Evolutionary conservation across 2,888 invertebrate species (phyloP).

Genomic region (Euzetes globulus): DNA sequence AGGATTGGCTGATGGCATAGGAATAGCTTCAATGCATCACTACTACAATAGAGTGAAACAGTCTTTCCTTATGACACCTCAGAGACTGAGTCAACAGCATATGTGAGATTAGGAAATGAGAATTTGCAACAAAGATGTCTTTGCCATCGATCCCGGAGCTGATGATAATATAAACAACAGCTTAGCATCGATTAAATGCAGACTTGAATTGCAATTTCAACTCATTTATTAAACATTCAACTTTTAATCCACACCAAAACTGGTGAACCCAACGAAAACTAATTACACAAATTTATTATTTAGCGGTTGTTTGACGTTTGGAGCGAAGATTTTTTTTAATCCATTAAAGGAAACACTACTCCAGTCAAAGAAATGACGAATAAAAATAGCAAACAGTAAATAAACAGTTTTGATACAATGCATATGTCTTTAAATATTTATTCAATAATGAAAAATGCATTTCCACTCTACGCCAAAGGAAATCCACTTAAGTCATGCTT

Average conservation of each 20-base stretch:
- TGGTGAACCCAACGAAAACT: neutral
- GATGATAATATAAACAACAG: conserved; percentile 24
- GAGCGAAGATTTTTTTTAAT: neutral
- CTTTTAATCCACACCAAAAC: neutral
- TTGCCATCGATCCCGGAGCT: neutral
- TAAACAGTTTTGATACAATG: neutral
- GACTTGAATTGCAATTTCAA: neutral
- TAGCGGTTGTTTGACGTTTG: neutral
- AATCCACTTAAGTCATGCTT: no score
- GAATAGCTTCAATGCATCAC: neutral
- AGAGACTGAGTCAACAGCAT: conserved; percentile 11
- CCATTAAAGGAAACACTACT: neutral
- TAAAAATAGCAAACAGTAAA: neutral
- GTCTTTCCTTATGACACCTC: conserved; percentile 24
- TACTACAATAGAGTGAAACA: neutral
- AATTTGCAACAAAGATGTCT: conserved; percentile 7
- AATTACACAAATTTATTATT: neutral
- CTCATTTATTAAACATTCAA: conserved; percentile 9
- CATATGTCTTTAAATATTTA: conserved; percentile 1
- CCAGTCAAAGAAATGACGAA: neutral
- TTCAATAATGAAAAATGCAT: neutral
- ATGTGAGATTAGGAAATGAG: conserved; percentile 22
- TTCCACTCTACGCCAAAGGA: neutral
- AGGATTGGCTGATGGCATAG: neutral
- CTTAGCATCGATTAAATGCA: neutral